Percentiles rank a stretch among this genome's conserved stretches.
Conservation (phyloP, 2,797 vertebrate genomes). For the Eutrigla gurnardus region DNA sequence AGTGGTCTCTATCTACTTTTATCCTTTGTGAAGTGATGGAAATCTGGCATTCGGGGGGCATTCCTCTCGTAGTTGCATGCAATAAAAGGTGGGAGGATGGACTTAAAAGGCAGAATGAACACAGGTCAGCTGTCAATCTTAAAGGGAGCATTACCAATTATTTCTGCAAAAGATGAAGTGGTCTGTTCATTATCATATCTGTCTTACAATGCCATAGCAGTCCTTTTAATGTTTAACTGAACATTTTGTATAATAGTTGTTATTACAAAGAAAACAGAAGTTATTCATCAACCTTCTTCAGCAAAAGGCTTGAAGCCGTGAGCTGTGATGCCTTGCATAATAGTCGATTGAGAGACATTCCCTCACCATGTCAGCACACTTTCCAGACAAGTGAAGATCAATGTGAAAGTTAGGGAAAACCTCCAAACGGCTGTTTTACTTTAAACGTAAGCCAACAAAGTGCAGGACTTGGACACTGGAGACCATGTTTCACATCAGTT, state of each 20-base stretch:
- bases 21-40: conserved; percentile 45
- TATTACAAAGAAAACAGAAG: not conserved
- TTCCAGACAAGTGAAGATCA: not conserved
- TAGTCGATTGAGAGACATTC: not conserved
- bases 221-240: not conserved
- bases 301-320: not conserved
- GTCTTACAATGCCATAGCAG: not conserved
- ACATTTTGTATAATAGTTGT: not conserved
- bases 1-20: conserved; percentile 49
- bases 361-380: not conserved
- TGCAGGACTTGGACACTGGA: not conserved
- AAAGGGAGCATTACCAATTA: conserved; percentile 45
- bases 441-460: not conserved
- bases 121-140: conserved; percentile 36
- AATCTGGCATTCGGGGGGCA: conserved; percentile 48
- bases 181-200: conserved; percentile 17
- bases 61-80: conserved; percentile 47
- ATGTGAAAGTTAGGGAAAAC: not conserved
- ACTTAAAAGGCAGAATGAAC: conserved; percentile 46
- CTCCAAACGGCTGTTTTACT: not conserved
- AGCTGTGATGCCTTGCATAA: not conserved
- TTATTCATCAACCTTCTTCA: not conserved
- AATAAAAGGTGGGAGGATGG: conserved; percentile 43
- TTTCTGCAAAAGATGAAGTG: conserved; percentile 45
- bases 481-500: not conserved